These are phyloP conservation scores for Elachura formosa DNA, from an alignment of 2,113 vertebrate species.

Conservation along the genomic window DNA sequence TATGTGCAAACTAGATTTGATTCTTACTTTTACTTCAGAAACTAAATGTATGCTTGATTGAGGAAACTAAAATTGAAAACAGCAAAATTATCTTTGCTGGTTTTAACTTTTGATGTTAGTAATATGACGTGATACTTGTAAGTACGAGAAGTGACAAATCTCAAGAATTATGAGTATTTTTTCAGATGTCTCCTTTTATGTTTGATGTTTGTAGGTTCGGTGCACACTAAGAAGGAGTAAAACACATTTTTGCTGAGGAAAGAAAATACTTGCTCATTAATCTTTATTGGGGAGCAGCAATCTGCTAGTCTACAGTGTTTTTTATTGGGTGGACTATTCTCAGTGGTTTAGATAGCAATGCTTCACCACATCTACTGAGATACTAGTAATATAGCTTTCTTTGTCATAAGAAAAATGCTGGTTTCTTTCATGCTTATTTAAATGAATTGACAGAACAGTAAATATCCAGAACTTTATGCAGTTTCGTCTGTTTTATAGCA, in stretches of 20 bases:
- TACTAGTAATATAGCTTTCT: not conserved
- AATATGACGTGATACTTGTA: not conserved
- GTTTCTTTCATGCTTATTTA: not conserved
- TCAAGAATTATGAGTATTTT: not conserved
- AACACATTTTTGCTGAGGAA: not conserved
- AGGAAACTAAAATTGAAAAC: not conserved
- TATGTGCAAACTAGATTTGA: not conserved
- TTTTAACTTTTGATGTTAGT: not conserved
- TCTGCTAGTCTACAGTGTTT: not conserved
- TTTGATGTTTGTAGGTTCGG: not conserved
- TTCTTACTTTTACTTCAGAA: not conserved
- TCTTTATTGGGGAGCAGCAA: not conserved
- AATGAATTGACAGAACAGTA: not conserved
- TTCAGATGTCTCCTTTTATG: not conserved
- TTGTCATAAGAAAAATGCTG: not conserved
- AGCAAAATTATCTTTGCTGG: not conserved
- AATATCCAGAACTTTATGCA: not conserved
- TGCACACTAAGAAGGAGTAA: not conserved
- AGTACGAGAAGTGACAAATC: not conserved
- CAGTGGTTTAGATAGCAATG: not conserved
- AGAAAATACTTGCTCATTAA: not conserved
- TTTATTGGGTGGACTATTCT: not conserved
- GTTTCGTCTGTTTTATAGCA: not conserved
- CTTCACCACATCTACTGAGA: not conserved
- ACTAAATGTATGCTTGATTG: not conserved